Evolutionary conservation across 2,797 vertebrate species (phyloP).

Genomic region (Rhinoraja longicauda): DNA sequence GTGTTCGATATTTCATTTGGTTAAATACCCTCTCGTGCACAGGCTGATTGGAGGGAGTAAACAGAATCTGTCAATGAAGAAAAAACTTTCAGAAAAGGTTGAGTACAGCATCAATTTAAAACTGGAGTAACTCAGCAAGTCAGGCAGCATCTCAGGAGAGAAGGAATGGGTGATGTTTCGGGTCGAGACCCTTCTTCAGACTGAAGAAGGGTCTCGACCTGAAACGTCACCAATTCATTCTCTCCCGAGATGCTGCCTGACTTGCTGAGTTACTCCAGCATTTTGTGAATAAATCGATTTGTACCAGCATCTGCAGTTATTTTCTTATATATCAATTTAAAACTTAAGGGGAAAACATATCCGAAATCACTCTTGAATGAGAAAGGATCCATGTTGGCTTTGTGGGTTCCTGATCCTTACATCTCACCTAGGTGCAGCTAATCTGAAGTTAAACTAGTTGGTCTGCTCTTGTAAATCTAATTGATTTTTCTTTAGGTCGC

Average conservation of each 20-base stretch:
- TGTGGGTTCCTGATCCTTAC: neutral
- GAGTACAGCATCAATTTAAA: neutral
- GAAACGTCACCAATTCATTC: too few relatives aligned
- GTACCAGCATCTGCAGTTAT: too few relatives aligned
- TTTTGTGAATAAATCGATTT: too few relatives aligned
- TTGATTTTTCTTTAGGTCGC: neutral
- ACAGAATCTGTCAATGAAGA: neutral
- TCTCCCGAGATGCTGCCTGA: too few relatives aligned
- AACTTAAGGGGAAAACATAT: neutral
- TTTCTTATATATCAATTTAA: neutral
- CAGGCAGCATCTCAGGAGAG: too few relatives aligned
- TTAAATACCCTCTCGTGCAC: constrained; percentile 45
- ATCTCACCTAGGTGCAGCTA: neutral
- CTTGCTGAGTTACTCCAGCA: too few relatives aligned
- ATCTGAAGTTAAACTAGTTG: neutral
- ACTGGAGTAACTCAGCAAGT: too few relatives aligned
- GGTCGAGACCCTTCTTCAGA: too few relatives aligned
- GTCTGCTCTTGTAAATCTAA: neutral
- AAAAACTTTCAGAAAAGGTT: neutral
- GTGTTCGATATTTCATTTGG: constrained; percentile 45
- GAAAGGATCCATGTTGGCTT: neutral
- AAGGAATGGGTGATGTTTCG: too few relatives aligned
- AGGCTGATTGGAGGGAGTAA: constrained; percentile 48
- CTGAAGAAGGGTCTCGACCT: too few relatives aligned
- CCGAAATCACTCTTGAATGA: neutral